These are phyloP conservation scores for Palythoa caribaeorum DNA, from an alignment of 92 coral and sea anemone species.

Conservation along the genomic window DNA sequence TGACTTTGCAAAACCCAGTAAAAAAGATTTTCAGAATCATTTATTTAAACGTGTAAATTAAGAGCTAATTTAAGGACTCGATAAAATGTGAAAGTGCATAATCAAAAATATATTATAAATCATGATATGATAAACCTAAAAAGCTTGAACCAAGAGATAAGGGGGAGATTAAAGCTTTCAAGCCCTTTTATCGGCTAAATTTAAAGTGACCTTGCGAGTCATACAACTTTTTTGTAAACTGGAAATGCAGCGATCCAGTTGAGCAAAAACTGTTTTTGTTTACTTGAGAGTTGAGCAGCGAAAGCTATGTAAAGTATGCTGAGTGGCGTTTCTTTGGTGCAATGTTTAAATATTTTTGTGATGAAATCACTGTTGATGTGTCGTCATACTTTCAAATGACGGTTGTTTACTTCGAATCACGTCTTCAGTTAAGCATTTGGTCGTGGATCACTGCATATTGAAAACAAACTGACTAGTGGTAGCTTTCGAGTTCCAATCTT, in stretches of 20 bases:
- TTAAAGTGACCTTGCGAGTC: background rate
- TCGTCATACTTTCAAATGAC: background rate
- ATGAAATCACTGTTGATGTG: background rate
- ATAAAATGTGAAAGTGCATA: too few relatives aligned
- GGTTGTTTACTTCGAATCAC: background rate
- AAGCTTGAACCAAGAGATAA: too few relatives aligned
- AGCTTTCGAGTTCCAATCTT: background rate
- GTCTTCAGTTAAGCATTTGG: background rate
- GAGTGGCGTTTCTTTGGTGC: background rate
- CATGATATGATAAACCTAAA: too few relatives aligned
- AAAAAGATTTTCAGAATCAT: too few relatives aligned
- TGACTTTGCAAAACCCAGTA: too few relatives aligned
- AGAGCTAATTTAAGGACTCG: too few relatives aligned
- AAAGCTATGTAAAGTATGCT: background rate
- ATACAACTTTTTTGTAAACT: background rate
- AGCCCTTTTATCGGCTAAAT: background rate
- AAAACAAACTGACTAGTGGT: background rate
- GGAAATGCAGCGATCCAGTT: background rate
- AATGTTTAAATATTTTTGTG: constrained; percentile 17
- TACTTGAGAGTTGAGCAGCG: too few relatives aligned
- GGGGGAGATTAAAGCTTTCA: too few relatives aligned
- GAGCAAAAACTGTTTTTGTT: background rate
- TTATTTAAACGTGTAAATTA: too few relatives aligned
- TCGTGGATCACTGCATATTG: background rate
- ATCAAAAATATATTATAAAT: too few relatives aligned